Base-by-base conservation (phyloP, 2,113 vertebrate species). In the Sphyrna mokarran region DNA sequence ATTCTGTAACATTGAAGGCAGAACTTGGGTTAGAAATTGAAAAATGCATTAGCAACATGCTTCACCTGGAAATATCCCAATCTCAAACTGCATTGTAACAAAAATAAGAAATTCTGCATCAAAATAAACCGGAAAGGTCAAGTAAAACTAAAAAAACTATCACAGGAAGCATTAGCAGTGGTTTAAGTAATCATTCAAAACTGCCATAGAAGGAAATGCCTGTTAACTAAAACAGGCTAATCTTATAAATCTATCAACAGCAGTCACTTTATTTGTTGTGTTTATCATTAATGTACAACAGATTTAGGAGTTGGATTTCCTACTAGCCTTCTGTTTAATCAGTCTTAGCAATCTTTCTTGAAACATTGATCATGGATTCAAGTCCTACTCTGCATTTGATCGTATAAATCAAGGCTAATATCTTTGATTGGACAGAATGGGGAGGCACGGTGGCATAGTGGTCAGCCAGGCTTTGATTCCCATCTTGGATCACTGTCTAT, bases 1-100 rank as follows among this genome's bases (percentile, higher is more conserved):
- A 96, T 99, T 99, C 99, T 99, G 97, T 9, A 96, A 23, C 13
- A 78, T 78, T 86, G 70, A 91, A 90, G 86, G 37, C 14, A 87
- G 61, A 85, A n/a, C 83, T 63, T 8, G 0, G 80, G 54, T 86
- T 85, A 89, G 58, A 95, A 95, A 61, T n/a, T 95, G 94, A 4
- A 72, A 23, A 72, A 95, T 70, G 68, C 40, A 95, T 70, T 18
- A 13, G 70, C 16, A 93, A 95, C 13, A 54, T 23, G 68, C 22
- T 72, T 23, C 94, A 95, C 68, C 68, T 76, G 94, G 26, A 95
- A 95, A 72, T 43, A 72, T 48, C 69, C 69, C 72, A 95, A 54
- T 33, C 69, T 54, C 10, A 69, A 69, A 72, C 5, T 54, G 95
- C 8, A 69, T 23, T 80, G 16, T 18, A 93, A 93, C 90, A 33